Conservation (phyloP, 2,888 invertebrate species). For the Endomychus coccineus region DNA sequence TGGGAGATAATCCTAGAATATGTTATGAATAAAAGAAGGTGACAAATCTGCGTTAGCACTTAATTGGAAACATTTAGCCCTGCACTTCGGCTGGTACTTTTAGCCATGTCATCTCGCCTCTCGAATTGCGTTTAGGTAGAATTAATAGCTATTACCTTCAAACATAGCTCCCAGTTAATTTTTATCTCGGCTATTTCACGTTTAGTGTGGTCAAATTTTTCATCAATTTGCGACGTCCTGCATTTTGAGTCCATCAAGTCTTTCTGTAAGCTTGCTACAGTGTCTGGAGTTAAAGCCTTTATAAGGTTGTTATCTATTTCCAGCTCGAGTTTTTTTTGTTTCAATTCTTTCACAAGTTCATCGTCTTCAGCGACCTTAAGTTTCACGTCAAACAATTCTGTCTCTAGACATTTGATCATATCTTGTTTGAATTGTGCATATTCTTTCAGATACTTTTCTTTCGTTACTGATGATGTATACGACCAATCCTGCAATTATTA, state of each 20-base stretch:
- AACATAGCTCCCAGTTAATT: no score
- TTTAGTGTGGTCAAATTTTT: no score
- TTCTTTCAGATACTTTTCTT: conserved; percentile 19
- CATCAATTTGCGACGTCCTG: neutral
- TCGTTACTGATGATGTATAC: neutral
- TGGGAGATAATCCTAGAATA: no score
- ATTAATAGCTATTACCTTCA: no score
- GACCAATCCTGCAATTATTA: neutral
- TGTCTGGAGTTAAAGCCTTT: neutral
- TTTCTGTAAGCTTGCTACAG: neutral
- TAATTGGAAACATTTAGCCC: no score
- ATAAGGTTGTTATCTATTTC: neutral
- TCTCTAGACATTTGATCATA: conserved; percentile 22
- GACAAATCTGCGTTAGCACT: no score
- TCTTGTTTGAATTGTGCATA: conserved; percentile 21
- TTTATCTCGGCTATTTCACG: no score
- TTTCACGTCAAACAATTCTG: conserved; percentile 21
- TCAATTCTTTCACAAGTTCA: conserved; percentile 18
- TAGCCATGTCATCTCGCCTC: no score
- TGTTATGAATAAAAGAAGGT: no score
- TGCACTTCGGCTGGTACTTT: no score
- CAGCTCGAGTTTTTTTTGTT: conserved; percentile 1
- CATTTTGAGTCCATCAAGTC: neutral
- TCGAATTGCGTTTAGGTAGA: no score
- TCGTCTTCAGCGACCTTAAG: conserved; percentile 23